Base-by-base conservation (phyloP, 2,888 invertebrate species). In the Brenthis daphne region DNA sequence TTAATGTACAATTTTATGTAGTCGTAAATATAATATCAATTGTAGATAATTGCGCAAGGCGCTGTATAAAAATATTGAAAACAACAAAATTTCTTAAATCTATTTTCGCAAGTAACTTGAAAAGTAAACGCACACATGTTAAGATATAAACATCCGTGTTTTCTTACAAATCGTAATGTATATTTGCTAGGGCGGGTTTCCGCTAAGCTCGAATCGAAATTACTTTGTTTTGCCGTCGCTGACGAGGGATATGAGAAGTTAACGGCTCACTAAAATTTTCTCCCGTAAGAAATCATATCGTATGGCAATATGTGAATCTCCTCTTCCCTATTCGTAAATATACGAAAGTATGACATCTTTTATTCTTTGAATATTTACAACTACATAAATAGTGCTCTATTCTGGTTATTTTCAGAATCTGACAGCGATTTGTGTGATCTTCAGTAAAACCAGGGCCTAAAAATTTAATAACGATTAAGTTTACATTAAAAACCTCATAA, bases 141-240 rank as follows among this genome's bases (percentile, higher is more conserved):
- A 77, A 77, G 77, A 76, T 71, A 83, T 83, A 84, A 84, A 82
- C 83, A 83, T 80, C 81, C 82, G 77, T 85, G 83, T 85, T 87
- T 85, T 83, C 85, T 81, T 85, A 83, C 85, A 87, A 84, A 82
- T 87, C 85, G 85, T 89, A 88, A 86, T 86, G 82, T 83, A 76
- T 87, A 85, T 88, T 85, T 86, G 81, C 76, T 77, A 77, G 74
- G 75, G 75, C 75, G 73, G 77, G 79, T 79, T 83, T 82, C 84
- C 81, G 80, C 77, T 76, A 77, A 76, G 79, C 75, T 77, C 77
- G 80, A 82, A 79, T 85, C 83, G 80, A 80, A 88, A 89, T 88
- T 80, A 84, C 84, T 85, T 89, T 90, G 89, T 90, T 90, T 88
- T 89, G 81, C 79, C 82, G 73, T 68, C 77, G 76, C 78, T 74